Conservation (phyloP, 2,113 vertebrate species). For the Pelmatolapia mariae region DNA sequence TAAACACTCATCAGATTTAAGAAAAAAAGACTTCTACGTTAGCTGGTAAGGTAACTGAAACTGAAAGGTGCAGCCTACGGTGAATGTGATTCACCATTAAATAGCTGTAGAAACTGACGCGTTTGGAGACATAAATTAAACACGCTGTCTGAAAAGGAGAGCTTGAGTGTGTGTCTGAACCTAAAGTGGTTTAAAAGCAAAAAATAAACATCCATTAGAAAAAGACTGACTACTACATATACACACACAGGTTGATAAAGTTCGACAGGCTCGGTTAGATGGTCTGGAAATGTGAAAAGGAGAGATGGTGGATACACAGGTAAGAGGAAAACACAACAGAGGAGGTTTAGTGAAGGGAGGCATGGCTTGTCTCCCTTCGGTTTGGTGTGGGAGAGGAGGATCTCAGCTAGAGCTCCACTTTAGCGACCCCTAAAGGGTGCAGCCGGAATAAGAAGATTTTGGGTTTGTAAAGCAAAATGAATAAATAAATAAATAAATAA, state of each 20-base stretch:
- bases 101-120: background rate
- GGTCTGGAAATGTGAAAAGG: background rate
- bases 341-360: background rate
- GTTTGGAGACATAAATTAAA: background rate
- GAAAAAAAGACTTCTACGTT: background rate
- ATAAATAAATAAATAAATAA: background rate
- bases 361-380: background rate
- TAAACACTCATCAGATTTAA: background rate
- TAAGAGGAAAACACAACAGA: background rate
- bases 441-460: background rate
- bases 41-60: background rate
- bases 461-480: background rate
- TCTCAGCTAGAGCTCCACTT: background rate
- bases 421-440: background rate
- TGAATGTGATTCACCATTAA: background rate
- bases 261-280: background rate
- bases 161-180: background rate
- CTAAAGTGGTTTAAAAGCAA: background rate
- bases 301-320: background rate
- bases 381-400: background rate
- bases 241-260: background rate
- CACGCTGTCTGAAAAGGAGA: background rate
- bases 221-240: background rate
- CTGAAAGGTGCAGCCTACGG: background rate
- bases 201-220: background rate